Base-by-base conservation (phyloP, 2,113 vertebrate species). In the Tapirus terrestris region DNA sequence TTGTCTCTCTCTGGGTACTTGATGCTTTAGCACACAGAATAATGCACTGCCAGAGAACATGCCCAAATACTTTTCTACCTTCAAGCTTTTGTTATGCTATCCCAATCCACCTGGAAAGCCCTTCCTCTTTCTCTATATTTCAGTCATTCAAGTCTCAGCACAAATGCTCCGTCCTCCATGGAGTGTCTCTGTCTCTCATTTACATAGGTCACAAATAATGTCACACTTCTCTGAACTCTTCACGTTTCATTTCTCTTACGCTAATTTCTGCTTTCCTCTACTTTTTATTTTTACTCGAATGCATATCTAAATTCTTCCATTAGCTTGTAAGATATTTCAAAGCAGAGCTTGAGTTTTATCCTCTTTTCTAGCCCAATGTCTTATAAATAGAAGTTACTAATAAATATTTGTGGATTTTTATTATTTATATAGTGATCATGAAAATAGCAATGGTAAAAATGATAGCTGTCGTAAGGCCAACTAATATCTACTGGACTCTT, bases 231-330 rank as follows among this genome's bases (percentile, higher is more conserved):
- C 45, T 60, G 43, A 92, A 80, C 17, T 82, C 43, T 76, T 76
- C 43, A 33, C 48, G 70, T 79, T 88, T 90, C 2, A 9, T 73
- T 85, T 90, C 17, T 60, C 3, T 80, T 85, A 43, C 2, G 12
- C 43, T 96, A 73, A 96, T 67, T 85, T 95, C 60, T 89, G 5
- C 72, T 81, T 96, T 96, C 65, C 65, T 90, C 25, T 82, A 48
- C 3, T 23, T 86, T 81, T 79, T 23, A 76, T 84, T 85, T 86
- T 92, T 96, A 39, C 51, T 90, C 93, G n/a, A 65, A 60, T 65
- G 33, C 2, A 14, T 36, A 76, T 25, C 27, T 23, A 89, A 89
- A 68, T 95, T 81, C 18, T 94, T 72, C 60, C 33, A 63, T 81
- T 89, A 86, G 11, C 14, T 89, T 73, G 12, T 31, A 73, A 93